Percentiles rank a stretch among this genome's conserved stretches.
These are phyloP conservation scores for Andricus curvator DNA, from an alignment of 2,888 invertebrate genomes.

Conservation along the genomic window DNA sequence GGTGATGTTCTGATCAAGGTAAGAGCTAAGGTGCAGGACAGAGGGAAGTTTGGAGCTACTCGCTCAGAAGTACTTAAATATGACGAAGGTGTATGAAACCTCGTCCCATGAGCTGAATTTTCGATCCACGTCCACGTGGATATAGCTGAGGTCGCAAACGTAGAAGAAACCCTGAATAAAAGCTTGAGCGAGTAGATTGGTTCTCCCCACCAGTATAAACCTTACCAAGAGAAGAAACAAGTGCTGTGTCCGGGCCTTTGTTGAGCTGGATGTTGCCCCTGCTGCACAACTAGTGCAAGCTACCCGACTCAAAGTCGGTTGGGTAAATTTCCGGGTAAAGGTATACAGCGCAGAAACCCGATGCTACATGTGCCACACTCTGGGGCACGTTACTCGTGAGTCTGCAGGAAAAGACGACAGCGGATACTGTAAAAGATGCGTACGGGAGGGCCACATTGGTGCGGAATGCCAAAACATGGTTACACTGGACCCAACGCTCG, in stretches of 20 bases:
- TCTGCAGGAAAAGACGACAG: neutral
- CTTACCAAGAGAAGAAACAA: too few species aligned
- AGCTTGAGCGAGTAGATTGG: neutral
- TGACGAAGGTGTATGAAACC: neutral
- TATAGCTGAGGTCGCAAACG: neutral
- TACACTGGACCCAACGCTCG: too few species aligned
- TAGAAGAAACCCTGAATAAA: neutral
- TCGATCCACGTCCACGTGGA: neutral
- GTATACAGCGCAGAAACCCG: neutral
- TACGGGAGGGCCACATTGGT: too few species aligned
- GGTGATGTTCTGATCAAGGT: too few species aligned
- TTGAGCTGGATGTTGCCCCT: conserved; percentile 1
- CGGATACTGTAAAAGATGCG: neutral
- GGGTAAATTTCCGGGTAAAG: conserved; percentile 19
- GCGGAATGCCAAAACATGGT: too few species aligned
- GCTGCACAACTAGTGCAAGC: neutral
- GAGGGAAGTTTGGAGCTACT: neutral
- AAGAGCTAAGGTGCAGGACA: neutral
- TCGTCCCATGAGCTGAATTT: neutral
- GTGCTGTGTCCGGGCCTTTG: neutral
- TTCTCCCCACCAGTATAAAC: too few species aligned
- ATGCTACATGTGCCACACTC: conserved; percentile 16
- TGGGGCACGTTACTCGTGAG: neutral
- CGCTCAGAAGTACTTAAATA: neutral
- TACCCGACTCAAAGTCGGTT: conserved; percentile 9